phyloP scores from a whole-genome alignment of 1,140 invertebrate genomes.

The Lepidostoma basale region DNA sequence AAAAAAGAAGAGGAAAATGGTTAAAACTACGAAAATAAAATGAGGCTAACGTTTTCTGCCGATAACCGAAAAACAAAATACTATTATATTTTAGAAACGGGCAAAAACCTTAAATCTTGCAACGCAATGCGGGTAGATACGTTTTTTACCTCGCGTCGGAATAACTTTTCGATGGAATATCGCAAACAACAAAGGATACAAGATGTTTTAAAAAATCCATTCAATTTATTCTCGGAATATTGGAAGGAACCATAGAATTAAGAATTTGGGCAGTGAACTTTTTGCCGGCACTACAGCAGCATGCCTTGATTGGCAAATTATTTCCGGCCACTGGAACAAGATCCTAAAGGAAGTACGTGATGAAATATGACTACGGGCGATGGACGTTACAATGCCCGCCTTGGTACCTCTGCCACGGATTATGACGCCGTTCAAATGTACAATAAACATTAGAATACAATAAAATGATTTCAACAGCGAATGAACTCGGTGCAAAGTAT shows the following conservation, averaged over 20 bases:
- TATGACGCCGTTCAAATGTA: too few species aligned
- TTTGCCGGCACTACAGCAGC: background rate
- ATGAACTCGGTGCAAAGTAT: too few species aligned
- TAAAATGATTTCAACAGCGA: too few species aligned
- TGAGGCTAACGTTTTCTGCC: background rate
- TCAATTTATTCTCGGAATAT: conserved; percentile 6
- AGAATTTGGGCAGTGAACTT: conserved; percentile 5
- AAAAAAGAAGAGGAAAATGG: background rate
- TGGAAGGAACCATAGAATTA: conserved; percentile 1
- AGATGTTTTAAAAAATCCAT: background rate
- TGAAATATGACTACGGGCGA: background rate
- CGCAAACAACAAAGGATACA: background rate
- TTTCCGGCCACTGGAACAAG: conserved; percentile 23
- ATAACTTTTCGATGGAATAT: background rate
- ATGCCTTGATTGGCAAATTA: conserved; percentile 16
- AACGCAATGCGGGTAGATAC: background rate
- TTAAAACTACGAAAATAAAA: background rate
- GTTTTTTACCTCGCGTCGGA: background rate
- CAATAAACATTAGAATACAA: too few species aligned
- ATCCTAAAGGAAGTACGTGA: conserved; percentile 27
- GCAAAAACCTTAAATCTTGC: background rate
- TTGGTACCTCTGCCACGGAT: background rate
- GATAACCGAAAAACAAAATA: too few species aligned
- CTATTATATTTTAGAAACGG: too few species aligned
- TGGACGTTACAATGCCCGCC: background rate